Base-by-base conservation (phyloP, 2,797 vertebrate species). In the Pangasius mekongensis region DNA sequence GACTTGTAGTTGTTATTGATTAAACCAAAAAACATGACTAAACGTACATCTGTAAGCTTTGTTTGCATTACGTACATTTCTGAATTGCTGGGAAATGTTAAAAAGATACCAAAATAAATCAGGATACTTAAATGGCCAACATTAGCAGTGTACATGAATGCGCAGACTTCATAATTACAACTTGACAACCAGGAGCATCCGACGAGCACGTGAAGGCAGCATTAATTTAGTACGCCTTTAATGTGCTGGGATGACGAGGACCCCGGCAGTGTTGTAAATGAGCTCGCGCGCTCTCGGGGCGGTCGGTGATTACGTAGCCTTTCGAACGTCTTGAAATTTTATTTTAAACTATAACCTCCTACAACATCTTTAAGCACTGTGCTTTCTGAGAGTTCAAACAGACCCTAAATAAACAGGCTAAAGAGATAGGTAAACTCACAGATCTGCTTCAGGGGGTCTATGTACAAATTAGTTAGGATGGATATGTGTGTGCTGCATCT, bases 401-500 rank as follows among this genome's bases (percentile, higher is more conserved):
- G 47, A 56, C 2, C 11, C 20, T 84, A 24, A 84, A 84, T 54
- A 71, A 84, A 71, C 30, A 71, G 83, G 47, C 49, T 69, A 82
- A 74, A 84, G 33, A 5, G 54, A 74, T 64, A 83, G 80, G 56
- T 85, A 85, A 64, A 74, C 77, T 82, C 66, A 66, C 11, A 47
- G 66, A 69, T 54, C 47, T 73, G 62, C 67, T 67, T 81, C 84
- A 88, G n/a, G 62, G 82, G 86, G 56, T 78, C 69, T 69, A 33
- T 87, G 86, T 87, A 74, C 83, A 83, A 89, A 84, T 89, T 91
- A 87, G 85, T 52, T 86, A 85, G 85, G 87, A 88, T 85, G 71
- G 87, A 88, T 93, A 89, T 92, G 92, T 94, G 94, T 93, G 90
- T 94, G 94, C 94, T 93, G 95, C 94, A 95, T 93, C 94, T 95